A percentile compares a stretch with the other conserved stretches of the same genome.
Conservation (phyloP, 2,888 invertebrate genomes). For the Tricholauxania praeusta region DNA sequence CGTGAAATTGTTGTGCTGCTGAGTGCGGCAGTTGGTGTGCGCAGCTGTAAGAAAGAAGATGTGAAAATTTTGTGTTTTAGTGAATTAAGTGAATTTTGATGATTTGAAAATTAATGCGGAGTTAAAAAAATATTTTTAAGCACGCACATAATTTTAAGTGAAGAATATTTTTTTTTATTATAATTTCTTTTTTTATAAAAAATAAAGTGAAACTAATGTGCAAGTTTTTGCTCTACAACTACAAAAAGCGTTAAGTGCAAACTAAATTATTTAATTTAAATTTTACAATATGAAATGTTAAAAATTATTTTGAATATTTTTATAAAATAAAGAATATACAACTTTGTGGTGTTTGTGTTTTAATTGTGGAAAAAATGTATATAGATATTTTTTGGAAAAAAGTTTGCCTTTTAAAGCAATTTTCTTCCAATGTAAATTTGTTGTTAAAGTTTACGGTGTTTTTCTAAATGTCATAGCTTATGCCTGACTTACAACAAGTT, state of each 20-base stretch:
- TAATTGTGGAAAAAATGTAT: slow-evolving; percentile 2
- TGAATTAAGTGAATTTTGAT: not conserved
- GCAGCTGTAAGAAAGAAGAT: slow-evolving; percentile 49
- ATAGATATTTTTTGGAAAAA: not conserved
- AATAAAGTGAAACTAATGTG: not conserved
- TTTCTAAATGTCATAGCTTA: no score
- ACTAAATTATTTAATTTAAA: no score
- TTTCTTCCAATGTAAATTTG: not conserved
- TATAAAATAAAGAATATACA: slow-evolving; percentile 1
- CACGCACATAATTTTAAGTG: not conserved
- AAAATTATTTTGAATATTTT: not conserved
- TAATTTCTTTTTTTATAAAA: not conserved
- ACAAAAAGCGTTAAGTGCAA: no score
- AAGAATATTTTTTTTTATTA: not conserved
- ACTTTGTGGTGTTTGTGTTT: slow-evolving; percentile 36
- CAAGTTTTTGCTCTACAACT: not conserved
- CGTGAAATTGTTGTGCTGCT: slow-evolving; percentile 53
- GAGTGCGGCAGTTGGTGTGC: slow-evolving; percentile 41
- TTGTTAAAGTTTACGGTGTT: no score
- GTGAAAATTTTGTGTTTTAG: slow-evolving; percentile 21
- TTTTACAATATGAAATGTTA: no score
- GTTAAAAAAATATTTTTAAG: not conserved
- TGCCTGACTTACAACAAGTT: not conserved
- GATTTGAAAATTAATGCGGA: slow-evolving; percentile 3
- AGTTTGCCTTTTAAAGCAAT: not conserved